Evolutionary conservation across 1,140 invertebrate genomes (phyloP).

Genomic region (Eriocheir sinensis): DNA sequence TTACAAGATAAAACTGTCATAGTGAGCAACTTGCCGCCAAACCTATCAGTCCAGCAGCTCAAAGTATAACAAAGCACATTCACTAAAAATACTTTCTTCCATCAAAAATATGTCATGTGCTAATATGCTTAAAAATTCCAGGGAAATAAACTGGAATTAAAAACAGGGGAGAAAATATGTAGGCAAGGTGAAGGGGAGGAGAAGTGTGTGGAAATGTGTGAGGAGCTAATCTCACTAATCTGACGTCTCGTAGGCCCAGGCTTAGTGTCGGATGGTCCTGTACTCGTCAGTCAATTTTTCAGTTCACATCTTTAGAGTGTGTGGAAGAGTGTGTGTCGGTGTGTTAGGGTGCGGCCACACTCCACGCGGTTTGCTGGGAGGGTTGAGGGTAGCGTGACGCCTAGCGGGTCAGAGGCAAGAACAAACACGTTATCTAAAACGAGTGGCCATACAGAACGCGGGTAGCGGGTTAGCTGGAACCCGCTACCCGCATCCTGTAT

Average conservation of each 20-base stretch:
- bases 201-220: constrained; percentile 9
- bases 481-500: too few species aligned
- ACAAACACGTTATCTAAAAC: too few species aligned
- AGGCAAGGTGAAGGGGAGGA: background rate
- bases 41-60: background rate
- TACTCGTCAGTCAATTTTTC: background rate
- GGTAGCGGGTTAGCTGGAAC: too few species aligned
- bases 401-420: too few species aligned
- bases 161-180: background rate
- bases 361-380: too few species aligned
- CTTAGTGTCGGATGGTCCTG: background rate
- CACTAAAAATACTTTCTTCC: constrained; percentile 16
- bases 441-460: too few species aligned
- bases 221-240: background rate
- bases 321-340: background rate
- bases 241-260: background rate
- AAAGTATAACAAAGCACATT: constrained; percentile 14
- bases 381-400: too few species aligned
- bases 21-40: background rate
- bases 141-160: background rate
- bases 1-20: background rate
- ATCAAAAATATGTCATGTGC: constrained; percentile 17
- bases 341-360: too few species aligned
- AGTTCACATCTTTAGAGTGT: constrained; percentile 16
- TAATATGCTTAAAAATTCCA: background rate